Base-by-base conservation (phyloP, 2,113 vertebrate species). In the Otolemur garnettii region DNA sequence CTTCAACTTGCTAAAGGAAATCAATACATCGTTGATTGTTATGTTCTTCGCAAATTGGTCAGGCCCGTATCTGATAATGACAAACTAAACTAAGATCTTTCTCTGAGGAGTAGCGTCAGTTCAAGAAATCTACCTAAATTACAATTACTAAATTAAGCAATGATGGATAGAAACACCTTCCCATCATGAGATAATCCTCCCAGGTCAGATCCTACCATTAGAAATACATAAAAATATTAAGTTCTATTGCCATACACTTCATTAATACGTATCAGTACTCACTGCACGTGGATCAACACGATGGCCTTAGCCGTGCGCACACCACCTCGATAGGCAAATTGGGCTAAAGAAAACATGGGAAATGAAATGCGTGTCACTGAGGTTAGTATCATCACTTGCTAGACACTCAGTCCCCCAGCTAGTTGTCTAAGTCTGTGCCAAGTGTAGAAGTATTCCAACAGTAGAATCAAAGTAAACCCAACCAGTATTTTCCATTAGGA, bases 151-250 rank as follows among this genome's bases (percentile, higher is more conserved):
- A 62, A 88, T 94, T 50, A 75, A 66, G 69, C 87, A 97, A 81
- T 97, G 75, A 71, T 91, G 84, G 82, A 4, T 86, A 92, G 85
- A 87, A 84, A 97, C 80, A 82, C 26, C 14, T 87, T 95, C 7
- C 71, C 26, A 42, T 91, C 45, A 42, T 10, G 53, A 96, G 50
- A 74, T 84, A 97, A 86, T n/a, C 11, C 60, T 96, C 94, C 85
- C 64, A 93, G 95, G 62, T 79, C 57, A 94, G 64, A 89, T 94
- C 53, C 96, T 97, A 97, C 91, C 95, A 60, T 57, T 79, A 85
- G 19, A 97, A 98, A 4, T 81, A 66, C 14, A 74, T 62, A 79
- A 87, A 96, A 91, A 59, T 95, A 24, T 53, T 91, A 60, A 95
- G 24, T 77, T 96, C 55, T 92, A 75, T 35, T 72, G 72, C 55